A percentile compares a stretch with the other conserved stretches of the same genome.
Evolutionary conservation across 2,888 invertebrate genomes (phyloP).

Genomic region (Zygothrica quintamaculata): DNA sequence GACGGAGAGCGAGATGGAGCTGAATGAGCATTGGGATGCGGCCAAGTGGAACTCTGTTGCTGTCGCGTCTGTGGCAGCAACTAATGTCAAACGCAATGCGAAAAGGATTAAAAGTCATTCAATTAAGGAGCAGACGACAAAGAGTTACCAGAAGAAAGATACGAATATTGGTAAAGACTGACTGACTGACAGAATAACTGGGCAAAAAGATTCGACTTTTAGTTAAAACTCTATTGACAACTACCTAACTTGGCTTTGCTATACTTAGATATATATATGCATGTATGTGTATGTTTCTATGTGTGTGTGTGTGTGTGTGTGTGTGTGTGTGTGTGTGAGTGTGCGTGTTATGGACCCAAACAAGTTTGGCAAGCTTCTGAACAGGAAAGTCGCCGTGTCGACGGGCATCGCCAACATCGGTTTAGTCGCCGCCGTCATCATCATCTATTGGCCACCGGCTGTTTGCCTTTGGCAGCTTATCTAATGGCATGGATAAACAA

Average conservation of each 20-base stretch:
- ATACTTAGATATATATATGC: too few relatives aligned
- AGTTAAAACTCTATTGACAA: conserved; percentile 38
- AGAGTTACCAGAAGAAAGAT: conserved; percentile 31
- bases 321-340: not conserved
- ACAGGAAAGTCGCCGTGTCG: conserved; percentile 51
- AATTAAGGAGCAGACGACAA: conserved; percentile 63
- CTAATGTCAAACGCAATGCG: conserved; percentile 78
- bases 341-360: conserved; percentile 54
- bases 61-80: conserved; percentile 31
- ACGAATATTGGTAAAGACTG: conserved; percentile 42
- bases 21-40: conserved; percentile 30
- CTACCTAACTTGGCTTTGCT: conserved; percentile 4
- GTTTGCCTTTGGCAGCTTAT: conserved; percentile 76
- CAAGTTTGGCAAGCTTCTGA: conserved; percentile 63
- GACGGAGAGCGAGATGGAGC: too few relatives aligned
- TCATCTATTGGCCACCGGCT: conserved; percentile 58
- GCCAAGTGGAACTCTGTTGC: conserved; percentile 57
- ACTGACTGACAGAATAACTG: too few relatives aligned
- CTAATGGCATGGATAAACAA: conserved; percentile 78
- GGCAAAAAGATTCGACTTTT: conserved; percentile 21
- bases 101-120: conserved; percentile 82
- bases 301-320: too few relatives aligned
- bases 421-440: conserved; percentile 18
- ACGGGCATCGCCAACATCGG: conserved; percentile 24
- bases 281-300: too few relatives aligned